phyloP scores from a whole-genome alignment of 2,113 vertebrate genomes.

The Dascyllus trimaculatus region DNA sequence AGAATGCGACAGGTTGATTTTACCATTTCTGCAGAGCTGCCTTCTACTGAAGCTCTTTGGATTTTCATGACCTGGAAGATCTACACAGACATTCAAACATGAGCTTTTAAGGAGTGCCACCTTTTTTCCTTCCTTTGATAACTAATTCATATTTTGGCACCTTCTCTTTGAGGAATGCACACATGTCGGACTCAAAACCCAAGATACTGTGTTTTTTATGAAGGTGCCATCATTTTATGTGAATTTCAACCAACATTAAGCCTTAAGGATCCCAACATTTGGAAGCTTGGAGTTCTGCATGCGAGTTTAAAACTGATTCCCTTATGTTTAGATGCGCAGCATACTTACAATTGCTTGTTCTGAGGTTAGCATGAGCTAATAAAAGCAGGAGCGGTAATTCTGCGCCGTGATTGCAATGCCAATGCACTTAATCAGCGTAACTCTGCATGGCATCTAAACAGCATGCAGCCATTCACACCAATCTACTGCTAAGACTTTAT shows the following conservation, averaged over 20 bases:
- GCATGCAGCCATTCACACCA: constrained; percentile 40
- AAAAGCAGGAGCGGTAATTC: not conserved
- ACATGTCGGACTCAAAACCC: not conserved
- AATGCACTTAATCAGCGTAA: constrained; percentile 26
- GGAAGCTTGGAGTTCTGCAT: too few relatives aligned
- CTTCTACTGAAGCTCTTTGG: too few relatives aligned
- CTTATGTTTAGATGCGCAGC: not conserved
- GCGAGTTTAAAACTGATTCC: too few relatives aligned
- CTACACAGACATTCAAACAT: too few relatives aligned
- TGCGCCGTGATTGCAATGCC: constrained; percentile 22
- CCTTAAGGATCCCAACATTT: too few relatives aligned
- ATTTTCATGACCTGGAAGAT: too few relatives aligned
- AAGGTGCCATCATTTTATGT: not conserved
- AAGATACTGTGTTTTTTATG: not conserved
- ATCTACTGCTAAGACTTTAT: constrained; percentile 37
- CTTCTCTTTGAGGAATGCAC: too few relatives aligned
- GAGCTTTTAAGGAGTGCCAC: not conserved
- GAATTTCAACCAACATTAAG: not conserved
- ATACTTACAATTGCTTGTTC: not conserved
- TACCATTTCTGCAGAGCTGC: too few relatives aligned
- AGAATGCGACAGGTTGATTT: too few relatives aligned
- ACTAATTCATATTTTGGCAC: not conserved
- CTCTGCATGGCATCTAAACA: constrained; percentile 31
- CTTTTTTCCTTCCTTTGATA: not conserved
- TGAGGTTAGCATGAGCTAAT: constrained; percentile 5